Conservation (phyloP, 2,888 invertebrate genomes). For the Zygaena filipendulae region DNA sequence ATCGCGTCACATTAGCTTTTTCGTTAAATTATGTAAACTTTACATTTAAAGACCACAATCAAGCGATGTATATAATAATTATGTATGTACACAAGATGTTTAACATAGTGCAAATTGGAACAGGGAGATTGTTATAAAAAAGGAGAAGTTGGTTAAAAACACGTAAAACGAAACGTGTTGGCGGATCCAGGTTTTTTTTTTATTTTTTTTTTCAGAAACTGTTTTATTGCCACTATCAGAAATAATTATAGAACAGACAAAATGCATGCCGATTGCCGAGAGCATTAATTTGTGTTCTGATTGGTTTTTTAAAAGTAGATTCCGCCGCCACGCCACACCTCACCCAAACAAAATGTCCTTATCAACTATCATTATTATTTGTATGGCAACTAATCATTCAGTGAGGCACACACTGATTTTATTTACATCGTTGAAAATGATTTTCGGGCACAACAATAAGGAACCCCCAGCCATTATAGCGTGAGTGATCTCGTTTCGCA, state of each 20-base stretch:
- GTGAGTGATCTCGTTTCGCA: too few species aligned
- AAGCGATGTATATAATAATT: constrained; percentile 38
- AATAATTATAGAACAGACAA: too few species aligned
- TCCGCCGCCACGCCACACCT: too few species aligned
- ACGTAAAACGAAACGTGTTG: constrained; percentile 14
- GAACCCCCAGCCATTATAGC: constrained; percentile 6
- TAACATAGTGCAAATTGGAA: constrained; percentile 4
- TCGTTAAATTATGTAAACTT: constrained; percentile 26
- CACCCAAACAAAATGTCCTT: constrained; percentile 33
- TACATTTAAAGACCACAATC: constrained; percentile 25
- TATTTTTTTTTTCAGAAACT: too few species aligned
- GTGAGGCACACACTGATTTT: constrained; percentile 50
- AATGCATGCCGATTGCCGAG: too few species aligned
- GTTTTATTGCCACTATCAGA: too few species aligned
- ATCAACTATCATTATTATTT: constrained; percentile 58
- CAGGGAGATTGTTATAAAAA: not conserved
- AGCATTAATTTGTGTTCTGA: too few species aligned
- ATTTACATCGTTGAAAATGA: constrained; percentile 40
- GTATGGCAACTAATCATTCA: constrained; percentile 66
- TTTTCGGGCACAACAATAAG: too few species aligned
- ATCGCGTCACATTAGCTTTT: too few species aligned
- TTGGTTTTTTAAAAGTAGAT: too few species aligned
- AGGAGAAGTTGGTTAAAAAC: not conserved
- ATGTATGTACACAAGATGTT: constrained; percentile 16
- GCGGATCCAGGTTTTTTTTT: too few species aligned